phyloP scores from a whole-genome alignment of 2,797 vertebrate species.

The Novumbra hubbsi region DNA sequence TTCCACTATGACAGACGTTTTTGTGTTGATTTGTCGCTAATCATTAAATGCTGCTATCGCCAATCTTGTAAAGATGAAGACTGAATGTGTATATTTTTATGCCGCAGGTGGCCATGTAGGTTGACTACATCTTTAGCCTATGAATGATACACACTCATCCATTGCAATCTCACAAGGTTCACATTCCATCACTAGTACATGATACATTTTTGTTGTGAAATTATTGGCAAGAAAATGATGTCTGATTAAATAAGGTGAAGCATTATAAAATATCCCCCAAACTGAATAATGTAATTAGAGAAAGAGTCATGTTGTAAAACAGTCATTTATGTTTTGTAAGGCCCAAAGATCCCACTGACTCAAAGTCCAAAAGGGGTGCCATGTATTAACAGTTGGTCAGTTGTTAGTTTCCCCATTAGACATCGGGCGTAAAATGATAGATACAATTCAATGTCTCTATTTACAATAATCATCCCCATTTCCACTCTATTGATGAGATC shows the following conservation, averaged over 20 bases:
- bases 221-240: not conserved
- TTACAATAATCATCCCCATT: too few relatives aligned
- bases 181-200: not conserved
- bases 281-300: not conserved
- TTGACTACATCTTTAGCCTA: not conserved
- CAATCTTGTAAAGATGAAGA: not conserved
- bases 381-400: slow-evolving; percentile 1
- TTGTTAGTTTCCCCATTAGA: not conserved
- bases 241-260: not conserved
- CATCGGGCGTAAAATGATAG: too few relatives aligned
- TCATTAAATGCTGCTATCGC: too few relatives aligned
- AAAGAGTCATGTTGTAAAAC: not conserved
- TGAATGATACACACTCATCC: not conserved
- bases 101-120: not conserved
- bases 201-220: not conserved
- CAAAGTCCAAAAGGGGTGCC: slow-evolving; percentile 42
- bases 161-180: not conserved
- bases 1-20: not conserved
- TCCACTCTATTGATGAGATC: too few relatives aligned
- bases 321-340: not conserved
- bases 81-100: not conserved
- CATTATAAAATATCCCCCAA: not conserved
- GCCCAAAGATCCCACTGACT: not conserved
- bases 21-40: too few relatives aligned
- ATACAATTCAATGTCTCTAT: not conserved